Percentiles rank a stretch among this genome's conserved stretches.
Conservation (phyloP, 2,797 vertebrate genomes). For the Neoniphon sammara region DNA sequence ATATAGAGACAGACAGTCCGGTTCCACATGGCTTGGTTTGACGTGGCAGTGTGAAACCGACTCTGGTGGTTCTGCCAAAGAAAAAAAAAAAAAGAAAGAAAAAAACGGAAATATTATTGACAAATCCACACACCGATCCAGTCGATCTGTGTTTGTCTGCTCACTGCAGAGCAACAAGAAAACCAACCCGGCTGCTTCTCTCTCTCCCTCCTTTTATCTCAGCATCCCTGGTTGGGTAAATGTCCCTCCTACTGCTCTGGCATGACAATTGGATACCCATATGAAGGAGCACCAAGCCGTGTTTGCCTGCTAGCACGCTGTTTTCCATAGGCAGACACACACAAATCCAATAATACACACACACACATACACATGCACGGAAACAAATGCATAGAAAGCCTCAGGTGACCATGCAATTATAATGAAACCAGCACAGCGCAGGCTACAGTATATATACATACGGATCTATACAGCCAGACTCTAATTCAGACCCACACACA, state of each 20-base stretch:
- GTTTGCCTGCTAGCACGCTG: constrained; percentile 18
- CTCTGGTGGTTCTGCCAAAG: constrained; percentile 1
- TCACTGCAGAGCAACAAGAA: constrained; percentile 38
- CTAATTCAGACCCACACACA: constrained; percentile 21
- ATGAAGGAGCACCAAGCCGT: constrained; percentile 26
- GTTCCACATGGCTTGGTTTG: constrained; percentile 20
- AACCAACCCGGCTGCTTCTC: constrained; percentile 20
- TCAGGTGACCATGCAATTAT: background rate
- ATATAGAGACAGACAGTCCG: background rate
- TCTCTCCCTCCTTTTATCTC: constrained; percentile 60
- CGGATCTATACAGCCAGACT: constrained; percentile 21
- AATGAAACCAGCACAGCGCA: background rate
- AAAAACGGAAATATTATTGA: constrained; percentile 29
- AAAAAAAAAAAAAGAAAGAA: too few relatives aligned
- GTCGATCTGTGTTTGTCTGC: constrained; percentile 41
- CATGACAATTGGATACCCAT: constrained; percentile 51
- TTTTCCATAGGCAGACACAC: constrained; percentile 15
- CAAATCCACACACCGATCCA: constrained; percentile 51
- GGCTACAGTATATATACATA: constrained; percentile 17
- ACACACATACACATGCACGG: constrained; percentile 10
- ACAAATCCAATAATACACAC: constrained; percentile 11
- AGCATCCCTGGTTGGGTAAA: constrained; percentile 53
- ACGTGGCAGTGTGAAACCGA: background rate
- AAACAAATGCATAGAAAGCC: background rate
- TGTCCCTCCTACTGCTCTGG: constrained; percentile 55